Percentiles rank a stretch among this genome's conserved stretches.
phyloP scores from a whole-genome alignment of 1,140 invertebrate genomes.

The Euwallacea similis region DNA sequence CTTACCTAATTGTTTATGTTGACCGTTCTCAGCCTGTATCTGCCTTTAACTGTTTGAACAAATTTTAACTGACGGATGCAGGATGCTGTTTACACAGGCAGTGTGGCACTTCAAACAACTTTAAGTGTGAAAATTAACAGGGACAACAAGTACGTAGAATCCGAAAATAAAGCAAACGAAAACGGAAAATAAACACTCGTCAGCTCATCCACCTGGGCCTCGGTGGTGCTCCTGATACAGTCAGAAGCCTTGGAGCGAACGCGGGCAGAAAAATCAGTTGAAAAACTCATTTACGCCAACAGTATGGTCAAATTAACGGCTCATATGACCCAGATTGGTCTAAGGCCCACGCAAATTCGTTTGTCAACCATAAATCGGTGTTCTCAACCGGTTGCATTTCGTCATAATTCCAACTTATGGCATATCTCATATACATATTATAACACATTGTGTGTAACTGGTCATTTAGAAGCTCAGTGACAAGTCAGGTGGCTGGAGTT shows the following conservation, averaged over 20 bases:
- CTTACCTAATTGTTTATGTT: constrained; percentile 39
- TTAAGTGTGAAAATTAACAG: constrained; percentile 49
- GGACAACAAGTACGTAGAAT: constrained; percentile 43
- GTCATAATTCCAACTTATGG: background rate
- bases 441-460: no score
- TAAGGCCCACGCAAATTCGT: background rate
- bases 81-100: constrained; percentile 41
- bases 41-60: constrained; percentile 36
- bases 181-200: constrained; percentile 42
- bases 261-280: background rate
- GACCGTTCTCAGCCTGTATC: constrained; percentile 31
- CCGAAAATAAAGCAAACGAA: constrained; percentile 42
- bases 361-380: background rate
- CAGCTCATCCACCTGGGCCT: constrained; percentile 42
- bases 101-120: constrained; percentile 44
- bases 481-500: no score
- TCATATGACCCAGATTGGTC: background rate
- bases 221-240: background rate
- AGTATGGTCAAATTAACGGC: constrained; percentile 2
- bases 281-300: background rate
- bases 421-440: no score
- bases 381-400: constrained; percentile 3
- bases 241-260: background rate
- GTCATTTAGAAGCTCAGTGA: no score
- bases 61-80: constrained; percentile 40